Evolutionary conservation across 64 coral and sea anemone genomes (phyloP).

Genomic region (Catalaphyllia jardinei): DNA sequence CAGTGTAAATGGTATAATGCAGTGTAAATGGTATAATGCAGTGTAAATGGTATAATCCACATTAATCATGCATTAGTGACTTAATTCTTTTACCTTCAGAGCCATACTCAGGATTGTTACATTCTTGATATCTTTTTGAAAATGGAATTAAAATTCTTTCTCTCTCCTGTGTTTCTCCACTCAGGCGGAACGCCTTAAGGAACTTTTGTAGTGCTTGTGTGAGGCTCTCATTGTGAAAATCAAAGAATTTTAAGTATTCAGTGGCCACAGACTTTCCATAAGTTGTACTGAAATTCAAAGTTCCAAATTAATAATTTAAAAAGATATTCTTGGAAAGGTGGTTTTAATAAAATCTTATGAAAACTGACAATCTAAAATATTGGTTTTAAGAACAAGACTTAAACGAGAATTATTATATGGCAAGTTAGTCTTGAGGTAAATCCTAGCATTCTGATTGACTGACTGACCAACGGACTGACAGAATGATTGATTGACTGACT

Average conservation of each 20-base stretch:
- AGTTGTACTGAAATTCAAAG: constrained; percentile 64
- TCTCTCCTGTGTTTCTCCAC: constrained; percentile 94
- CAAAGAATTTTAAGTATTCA: constrained; percentile 89
- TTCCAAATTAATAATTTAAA: not conserved
- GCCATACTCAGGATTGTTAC: constrained; percentile 94
- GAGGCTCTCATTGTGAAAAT: constrained; percentile 69
- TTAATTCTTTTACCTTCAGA: constrained; percentile 64
- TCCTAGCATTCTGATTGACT: no score
- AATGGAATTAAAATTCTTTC: constrained; percentile 95
- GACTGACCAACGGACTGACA: no score
- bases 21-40: no score
- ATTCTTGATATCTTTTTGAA: constrained; percentile 90
- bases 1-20: no score
- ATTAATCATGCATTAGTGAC: no score
- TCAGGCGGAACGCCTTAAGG: constrained; percentile 74
- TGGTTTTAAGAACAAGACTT: no score
- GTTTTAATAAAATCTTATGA: no score
- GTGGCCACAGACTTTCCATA: constrained; percentile 82
- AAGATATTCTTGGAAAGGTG: not conserved
- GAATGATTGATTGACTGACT: no score
- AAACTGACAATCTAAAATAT: no score
- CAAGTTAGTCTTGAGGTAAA: no score
- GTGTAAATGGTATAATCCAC: no score
- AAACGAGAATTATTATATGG: no score
- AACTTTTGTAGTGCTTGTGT: constrained; percentile 78